Conservation (phyloP, 1,140 invertebrate genomes). For the Apis mellifera region DNA sequence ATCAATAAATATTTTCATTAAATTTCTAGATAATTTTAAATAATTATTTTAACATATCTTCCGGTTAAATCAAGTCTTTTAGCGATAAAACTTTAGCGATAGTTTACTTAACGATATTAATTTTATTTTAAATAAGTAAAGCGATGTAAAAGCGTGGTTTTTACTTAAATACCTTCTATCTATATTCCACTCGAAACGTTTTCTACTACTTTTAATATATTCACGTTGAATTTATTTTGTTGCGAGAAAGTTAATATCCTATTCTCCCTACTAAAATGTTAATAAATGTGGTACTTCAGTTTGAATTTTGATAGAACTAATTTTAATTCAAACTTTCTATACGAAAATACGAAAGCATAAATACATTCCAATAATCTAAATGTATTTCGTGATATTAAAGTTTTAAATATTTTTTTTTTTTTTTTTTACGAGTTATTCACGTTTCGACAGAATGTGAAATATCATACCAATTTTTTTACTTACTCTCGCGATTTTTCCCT, state of each 20-base stretch:
- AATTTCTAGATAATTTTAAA: too few relatives aligned
- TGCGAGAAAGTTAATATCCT: not conserved
- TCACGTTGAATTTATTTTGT: not conserved
- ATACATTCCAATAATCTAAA: not conserved
- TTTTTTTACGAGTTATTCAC: too few relatives aligned
- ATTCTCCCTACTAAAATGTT: not conserved
- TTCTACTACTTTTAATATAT: not conserved
- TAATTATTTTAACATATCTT: too few relatives aligned
- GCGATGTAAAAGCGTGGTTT: not conserved
- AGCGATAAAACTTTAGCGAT: too few relatives aligned
- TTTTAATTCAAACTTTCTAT: not conserved
- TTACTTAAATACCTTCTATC: not conserved
- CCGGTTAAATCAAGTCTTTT: too few relatives aligned
- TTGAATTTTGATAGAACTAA: not conserved
- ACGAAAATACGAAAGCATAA: not conserved
- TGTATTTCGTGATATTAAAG: too few relatives aligned
- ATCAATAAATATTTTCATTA: too few relatives aligned
- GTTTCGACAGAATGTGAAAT: not conserved
- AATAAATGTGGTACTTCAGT: not conserved
- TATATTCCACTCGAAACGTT: not conserved
- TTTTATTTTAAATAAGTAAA: not conserved
- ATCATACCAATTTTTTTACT: not conserved
- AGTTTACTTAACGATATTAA: not conserved
- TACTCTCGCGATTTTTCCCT: too few relatives aligned
- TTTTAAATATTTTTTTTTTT: too few relatives aligned